A percentile compares a stretch with the other conserved stretches of the same genome.
Conservation (phyloP, 2,888 invertebrate species). For the Meliscaeva auricollis region DNA sequence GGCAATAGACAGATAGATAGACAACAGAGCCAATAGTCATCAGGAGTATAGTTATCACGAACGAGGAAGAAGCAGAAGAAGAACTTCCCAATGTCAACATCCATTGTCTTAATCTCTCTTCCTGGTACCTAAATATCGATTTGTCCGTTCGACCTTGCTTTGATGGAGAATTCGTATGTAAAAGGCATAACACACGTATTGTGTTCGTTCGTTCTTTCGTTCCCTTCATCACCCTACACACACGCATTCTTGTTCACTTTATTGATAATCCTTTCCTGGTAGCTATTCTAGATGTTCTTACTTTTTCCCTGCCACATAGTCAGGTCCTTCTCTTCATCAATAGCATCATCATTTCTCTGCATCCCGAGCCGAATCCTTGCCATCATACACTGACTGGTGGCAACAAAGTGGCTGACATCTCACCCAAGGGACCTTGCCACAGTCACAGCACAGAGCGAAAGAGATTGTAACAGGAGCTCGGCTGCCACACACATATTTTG, state of each 20-base stretch:
- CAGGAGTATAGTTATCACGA: neutral
- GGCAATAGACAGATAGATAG: conserved; percentile 26
- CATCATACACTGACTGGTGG: conserved; percentile 42
- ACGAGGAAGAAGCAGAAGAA: neutral
- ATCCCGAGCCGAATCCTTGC: conserved; percentile 1
- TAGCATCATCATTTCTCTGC: neutral
- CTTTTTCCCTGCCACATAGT: conserved; percentile 7
- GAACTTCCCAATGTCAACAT: conserved; percentile 57
- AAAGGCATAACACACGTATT: neutral
- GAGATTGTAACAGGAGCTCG: conserved; percentile 50
- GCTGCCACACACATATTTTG: conserved; percentile 37
- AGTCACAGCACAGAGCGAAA: conserved; percentile 4
- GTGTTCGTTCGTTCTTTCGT: neutral
- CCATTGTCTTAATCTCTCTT: conserved; percentile 58
- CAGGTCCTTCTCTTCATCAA: conserved; percentile 4
- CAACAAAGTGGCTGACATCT: conserved; percentile 74
- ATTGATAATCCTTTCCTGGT: conserved; percentile 53
- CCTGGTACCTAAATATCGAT: conserved; percentile 52
- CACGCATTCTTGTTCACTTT: conserved; percentile 49
- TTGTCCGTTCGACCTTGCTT: conserved; percentile 52
- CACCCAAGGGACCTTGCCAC: conserved; percentile 66
- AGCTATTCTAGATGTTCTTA: conserved; percentile 12
- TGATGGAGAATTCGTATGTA: neutral
- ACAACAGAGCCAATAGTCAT: neutral
- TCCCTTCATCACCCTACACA: neutral